Evolutionary conservation across 2,888 invertebrate genomes (phyloP).

Genomic region (Aphodius sticticus): DNA sequence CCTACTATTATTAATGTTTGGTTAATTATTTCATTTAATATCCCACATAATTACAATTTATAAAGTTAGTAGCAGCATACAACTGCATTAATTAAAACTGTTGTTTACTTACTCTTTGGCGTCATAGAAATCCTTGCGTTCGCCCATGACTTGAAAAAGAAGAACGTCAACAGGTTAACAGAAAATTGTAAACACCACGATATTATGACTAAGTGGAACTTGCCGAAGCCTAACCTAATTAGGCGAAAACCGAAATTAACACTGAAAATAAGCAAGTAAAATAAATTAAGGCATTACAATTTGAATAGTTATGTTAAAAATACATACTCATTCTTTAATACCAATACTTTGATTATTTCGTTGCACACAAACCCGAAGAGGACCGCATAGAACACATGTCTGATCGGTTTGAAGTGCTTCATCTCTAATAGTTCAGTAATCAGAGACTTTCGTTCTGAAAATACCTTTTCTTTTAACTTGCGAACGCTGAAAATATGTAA

Average conservation of each 20-base stretch:
- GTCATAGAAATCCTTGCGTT: constrained; percentile 47
- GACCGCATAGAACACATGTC: constrained; percentile 84
- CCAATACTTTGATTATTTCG: constrained; percentile 68
- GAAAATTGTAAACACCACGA: constrained; percentile 36
- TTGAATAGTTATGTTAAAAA: constrained; percentile 31
- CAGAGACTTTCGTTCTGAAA: constrained; percentile 78
- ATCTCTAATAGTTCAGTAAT: constrained; percentile 80
- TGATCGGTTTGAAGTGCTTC: constrained; percentile 82
- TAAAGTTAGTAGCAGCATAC: too few species aligned
- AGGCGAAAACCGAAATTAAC: constrained; percentile 67
- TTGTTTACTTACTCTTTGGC: constrained; percentile 54
- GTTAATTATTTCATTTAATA: too few species aligned
- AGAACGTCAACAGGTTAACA: constrained; percentile 57
- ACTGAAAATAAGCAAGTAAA: constrained; percentile 53
- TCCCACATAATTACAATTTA: too few species aligned
- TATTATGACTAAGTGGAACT: constrained; percentile 63
- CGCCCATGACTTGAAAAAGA: constrained; percentile 63
- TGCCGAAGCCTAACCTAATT: constrained; percentile 67
- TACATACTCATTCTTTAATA: constrained; percentile 79
- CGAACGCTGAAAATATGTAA: constrained; percentile 5
- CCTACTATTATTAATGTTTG: too few species aligned
- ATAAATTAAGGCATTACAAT: constrained; percentile 21
- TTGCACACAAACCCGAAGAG: constrained; percentile 55
- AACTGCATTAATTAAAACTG: not conserved
- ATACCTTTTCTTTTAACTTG: constrained; percentile 67